phyloP scores from a whole-genome alignment of 2,888 invertebrate species.

The Tuta absoluta region DNA sequence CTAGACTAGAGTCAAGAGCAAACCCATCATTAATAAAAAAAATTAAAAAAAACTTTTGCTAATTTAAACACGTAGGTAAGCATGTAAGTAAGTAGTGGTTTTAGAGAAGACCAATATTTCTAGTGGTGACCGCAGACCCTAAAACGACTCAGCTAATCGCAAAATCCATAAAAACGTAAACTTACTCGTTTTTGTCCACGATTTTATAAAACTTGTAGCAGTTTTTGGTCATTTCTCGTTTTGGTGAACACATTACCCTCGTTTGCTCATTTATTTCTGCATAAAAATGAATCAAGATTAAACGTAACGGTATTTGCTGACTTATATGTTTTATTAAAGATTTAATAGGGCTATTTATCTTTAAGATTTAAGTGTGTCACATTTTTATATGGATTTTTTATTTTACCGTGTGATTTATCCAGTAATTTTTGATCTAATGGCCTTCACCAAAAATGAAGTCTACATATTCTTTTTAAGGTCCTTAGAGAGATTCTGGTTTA shows the following conservation, averaged over 20 bases:
- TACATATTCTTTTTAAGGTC: no score
- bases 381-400: not conserved
- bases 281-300: conserved; percentile 8
- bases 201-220: not conserved
- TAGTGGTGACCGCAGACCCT: no score
- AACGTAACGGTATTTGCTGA: not conserved
- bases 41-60: no score
- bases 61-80: no score
- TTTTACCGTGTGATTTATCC: no score
- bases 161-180: conserved; percentile 12
- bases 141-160: conserved; percentile 8
- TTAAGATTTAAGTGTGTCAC: not conserved
- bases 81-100: no score
- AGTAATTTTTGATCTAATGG: no score
- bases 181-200: not conserved
- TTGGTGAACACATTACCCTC: conserved; percentile 10
- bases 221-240: conserved; percentile 10
- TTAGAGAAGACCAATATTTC: no score
- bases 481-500: no score
- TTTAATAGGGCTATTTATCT: not conserved
- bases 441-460: no score
- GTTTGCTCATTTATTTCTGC: conserved; percentile 17
- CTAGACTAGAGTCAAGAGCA: no score
- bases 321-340: not conserved
- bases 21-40: no score